Evolutionary conservation across 2,113 vertebrate genomes (phyloP).

Genomic region (Urocolius indicus): DNA sequence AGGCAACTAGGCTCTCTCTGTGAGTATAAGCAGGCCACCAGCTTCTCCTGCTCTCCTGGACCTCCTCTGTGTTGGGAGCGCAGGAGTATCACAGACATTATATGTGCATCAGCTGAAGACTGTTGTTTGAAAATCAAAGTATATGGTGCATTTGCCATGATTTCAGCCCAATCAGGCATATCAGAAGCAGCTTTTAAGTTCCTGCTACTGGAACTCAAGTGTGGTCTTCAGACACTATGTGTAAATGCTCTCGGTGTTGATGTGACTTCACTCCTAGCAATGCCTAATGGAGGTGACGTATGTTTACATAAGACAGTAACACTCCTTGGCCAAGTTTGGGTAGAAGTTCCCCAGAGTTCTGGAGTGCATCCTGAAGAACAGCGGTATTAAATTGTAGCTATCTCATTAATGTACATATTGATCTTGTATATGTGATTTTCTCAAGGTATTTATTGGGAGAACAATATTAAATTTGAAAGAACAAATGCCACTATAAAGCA

Average conservation of each 20-base stretch:
- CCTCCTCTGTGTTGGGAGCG: background rate
- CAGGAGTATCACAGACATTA: background rate
- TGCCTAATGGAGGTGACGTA: background rate
- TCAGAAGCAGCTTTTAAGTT: background rate
- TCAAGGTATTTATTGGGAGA: background rate
- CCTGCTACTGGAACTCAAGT: background rate
- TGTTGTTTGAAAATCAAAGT: background rate
- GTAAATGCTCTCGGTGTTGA: background rate
- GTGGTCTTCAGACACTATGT: background rate
- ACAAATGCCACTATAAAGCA: background rate
- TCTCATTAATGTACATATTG: background rate
- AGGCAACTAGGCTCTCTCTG: background rate
- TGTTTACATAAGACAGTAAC: background rate
- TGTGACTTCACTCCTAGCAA: background rate
- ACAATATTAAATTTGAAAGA: conserved; percentile 2
- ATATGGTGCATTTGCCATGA: background rate
- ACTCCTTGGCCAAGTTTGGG: background rate
- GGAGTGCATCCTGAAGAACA: background rate
- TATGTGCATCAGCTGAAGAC: background rate
- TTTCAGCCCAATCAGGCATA: background rate
- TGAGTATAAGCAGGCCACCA: background rate
- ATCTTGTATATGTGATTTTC: background rate
- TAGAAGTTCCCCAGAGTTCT: background rate
- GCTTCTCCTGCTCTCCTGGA: background rate
- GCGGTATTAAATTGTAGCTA: background rate